phyloP scores from a whole-genome alignment of 2,888 invertebrate genomes.

The Synanthedon myopaeformis region DNA sequence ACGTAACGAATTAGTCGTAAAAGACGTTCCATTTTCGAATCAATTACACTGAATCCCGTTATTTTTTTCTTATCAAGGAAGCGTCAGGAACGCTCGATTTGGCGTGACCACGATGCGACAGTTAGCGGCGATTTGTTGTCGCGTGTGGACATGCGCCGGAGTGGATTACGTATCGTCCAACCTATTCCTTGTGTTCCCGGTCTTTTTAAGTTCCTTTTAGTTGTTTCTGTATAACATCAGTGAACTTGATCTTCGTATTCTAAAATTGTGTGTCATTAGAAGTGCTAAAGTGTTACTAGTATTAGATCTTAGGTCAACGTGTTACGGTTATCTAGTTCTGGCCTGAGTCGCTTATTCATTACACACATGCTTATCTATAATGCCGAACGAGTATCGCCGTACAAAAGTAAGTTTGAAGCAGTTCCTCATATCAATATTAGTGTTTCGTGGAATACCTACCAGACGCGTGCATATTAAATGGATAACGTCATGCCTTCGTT shows the following conservation, averaged over 20 bases:
- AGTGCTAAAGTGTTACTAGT: background rate
- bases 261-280: background rate
- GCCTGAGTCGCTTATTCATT: slow-evolving; percentile 19
- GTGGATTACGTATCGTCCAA: background rate
- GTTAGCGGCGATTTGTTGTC: slow-evolving; percentile 21
- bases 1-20: slow-evolving; percentile 4
- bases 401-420: slow-evolving; percentile 31
- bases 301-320: background rate
- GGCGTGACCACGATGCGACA: slow-evolving; percentile 13
- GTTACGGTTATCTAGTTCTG: slow-evolving; percentile 13
- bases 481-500: no score
- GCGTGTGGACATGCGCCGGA: slow-evolving; percentile 22
- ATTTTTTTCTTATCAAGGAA: slow-evolving; percentile 14
- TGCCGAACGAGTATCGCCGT: slow-evolving; percentile 41
- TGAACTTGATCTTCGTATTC: background rate
- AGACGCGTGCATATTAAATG: no score
- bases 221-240: background rate
- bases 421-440: no score
- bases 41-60: slow-evolving; percentile 6
- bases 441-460: no score
- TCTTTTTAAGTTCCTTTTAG: background rate
- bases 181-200: background rate
- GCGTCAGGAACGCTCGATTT: slow-evolving; percentile 8
- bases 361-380: slow-evolving; percentile 16
- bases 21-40: background rate